These are phyloP conservation scores for Eleutherodactylus coqui DNA, from an alignment of 2,797 vertebrate species.

Conservation along the genomic window DNA sequence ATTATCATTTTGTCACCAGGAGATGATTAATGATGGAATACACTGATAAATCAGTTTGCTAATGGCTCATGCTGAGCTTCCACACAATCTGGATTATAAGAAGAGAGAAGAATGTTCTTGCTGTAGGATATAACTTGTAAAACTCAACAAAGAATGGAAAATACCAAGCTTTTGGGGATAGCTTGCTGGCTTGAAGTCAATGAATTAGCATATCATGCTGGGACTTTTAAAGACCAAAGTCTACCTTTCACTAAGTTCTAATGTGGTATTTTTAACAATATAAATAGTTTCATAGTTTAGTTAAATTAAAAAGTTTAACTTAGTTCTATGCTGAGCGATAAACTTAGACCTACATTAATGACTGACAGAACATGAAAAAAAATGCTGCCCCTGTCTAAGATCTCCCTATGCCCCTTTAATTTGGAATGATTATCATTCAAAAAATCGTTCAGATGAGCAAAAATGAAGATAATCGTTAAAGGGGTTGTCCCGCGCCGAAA, in stretches of 20 bases:
- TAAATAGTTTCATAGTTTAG: not conserved
- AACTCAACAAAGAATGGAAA: conserved; percentile 36
- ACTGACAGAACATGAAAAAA: not conserved
- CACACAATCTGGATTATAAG: conserved; percentile 45
- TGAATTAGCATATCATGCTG: not conserved
- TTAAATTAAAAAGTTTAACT: not conserved
- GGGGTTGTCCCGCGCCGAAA: too few relatives aligned
- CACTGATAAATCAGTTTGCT: conserved; percentile 57
- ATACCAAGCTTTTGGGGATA: conserved; percentile 6
- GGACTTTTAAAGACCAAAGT: not conserved
- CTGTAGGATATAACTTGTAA: conserved; percentile 51
- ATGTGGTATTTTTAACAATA: not conserved
- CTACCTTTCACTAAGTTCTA: not conserved
- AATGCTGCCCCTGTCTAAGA: not conserved
- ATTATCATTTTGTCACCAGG: conserved; percentile 61
- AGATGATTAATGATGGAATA: conserved; percentile 58
- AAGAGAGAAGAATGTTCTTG: conserved; percentile 17
- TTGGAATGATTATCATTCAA: too few relatives aligned
- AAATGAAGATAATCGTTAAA: too few relatives aligned
- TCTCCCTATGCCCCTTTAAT: too few relatives aligned
- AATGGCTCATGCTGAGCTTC: conserved; percentile 60
- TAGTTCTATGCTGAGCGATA: not conserved
- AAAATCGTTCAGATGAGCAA: too few relatives aligned
- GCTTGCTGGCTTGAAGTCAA: not conserved
- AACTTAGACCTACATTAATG: not conserved